Evolutionary conservation across 2,797 vertebrate species (phyloP).

Genomic region (Aythya fuligula): DNA sequence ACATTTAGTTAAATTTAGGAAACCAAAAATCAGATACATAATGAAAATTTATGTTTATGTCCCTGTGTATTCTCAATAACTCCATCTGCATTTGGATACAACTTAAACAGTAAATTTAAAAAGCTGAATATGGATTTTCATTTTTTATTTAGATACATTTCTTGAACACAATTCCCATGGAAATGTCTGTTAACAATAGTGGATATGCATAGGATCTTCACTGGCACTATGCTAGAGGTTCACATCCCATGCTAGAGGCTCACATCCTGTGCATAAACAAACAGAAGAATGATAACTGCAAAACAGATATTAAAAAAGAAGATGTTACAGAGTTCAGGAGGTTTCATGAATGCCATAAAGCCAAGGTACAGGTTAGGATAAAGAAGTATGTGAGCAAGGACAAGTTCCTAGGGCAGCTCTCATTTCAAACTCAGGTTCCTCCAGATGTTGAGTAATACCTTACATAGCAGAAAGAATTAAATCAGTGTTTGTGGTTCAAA

Average conservation of each 20-base stretch:
- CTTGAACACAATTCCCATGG: background rate
- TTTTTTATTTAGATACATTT: background rate
- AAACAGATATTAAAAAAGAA: background rate
- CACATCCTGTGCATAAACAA: background rate
- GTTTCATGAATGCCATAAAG: background rate
- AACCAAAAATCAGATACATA: background rate
- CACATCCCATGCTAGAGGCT: background rate
- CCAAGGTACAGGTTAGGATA: background rate
- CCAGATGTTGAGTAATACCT: background rate
- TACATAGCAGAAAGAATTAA: background rate
- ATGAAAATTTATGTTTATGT: background rate
- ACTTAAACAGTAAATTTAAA: background rate
- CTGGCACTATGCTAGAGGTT: background rate
- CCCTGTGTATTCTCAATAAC: background rate
- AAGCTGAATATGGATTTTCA: background rate
- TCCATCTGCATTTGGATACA: background rate
- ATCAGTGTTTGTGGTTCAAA: background rate
- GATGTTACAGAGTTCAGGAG: background rate
- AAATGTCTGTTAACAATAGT: background rate
- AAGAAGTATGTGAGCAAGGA: background rate
- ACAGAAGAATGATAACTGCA: fast-evolving
- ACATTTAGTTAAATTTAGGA: background rate
- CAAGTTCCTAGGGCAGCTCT: background rate
- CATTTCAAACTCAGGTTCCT: background rate
- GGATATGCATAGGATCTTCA: background rate